Conservation (phyloP, 2,888 invertebrate species). For the Drosophila ochracea region DNA sequence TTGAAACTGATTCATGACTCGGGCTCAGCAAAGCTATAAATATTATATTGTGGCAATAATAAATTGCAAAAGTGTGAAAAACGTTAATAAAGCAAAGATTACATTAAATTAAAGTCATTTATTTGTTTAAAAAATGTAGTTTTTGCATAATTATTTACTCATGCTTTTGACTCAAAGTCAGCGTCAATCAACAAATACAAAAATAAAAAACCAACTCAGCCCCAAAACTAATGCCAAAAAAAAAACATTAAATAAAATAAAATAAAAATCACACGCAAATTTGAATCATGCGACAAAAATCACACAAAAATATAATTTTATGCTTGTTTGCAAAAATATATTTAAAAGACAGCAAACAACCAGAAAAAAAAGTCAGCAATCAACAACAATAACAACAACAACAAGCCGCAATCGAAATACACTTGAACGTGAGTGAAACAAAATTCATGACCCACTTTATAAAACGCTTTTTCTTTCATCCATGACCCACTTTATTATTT, state of each 20-base stretch:
- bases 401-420: conserved; percentile 80
- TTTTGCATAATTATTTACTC: too few species aligned
- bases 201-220: conserved; percentile 10
- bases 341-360: conserved; percentile 25
- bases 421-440: conserved; percentile 84
- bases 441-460: conserved; percentile 85
- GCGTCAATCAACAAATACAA: conserved; percentile 1
- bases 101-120: neutral
- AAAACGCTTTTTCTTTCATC: conserved; percentile 84
- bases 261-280: conserved; percentile 35
- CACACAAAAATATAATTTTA: conserved; percentile 43
- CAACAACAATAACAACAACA: conserved; percentile 34
- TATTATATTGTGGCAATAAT: neutral
- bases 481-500: conserved; percentile 84
- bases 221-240: conserved; percentile 9
- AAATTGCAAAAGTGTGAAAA: neutral
- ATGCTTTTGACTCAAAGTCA: neutral
- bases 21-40: neutral
- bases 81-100: neutral
- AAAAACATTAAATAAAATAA: conserved; percentile 3
- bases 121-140: neutral
- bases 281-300: conserved; percentile 59
- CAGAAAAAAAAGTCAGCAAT: conserved; percentile 17
- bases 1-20: conserved; percentile 19
- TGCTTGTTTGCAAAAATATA: conserved; percentile 54